Percentiles rank a stretch among this genome's conserved stretches.
Evolutionary conservation across 2,888 invertebrate genomes (phyloP).

Genomic region (Ethmia dodecea): DNA sequence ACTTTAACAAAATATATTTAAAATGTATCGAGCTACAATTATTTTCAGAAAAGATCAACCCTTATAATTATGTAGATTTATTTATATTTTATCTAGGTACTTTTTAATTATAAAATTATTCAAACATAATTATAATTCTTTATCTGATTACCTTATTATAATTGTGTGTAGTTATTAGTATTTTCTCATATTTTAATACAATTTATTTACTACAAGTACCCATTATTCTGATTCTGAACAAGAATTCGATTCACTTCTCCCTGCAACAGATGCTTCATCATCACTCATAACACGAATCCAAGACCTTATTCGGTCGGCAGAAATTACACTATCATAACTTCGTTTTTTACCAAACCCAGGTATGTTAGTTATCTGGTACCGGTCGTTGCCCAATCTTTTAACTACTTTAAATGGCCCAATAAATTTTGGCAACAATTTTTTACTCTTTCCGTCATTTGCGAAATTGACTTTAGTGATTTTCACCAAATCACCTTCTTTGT

Average conservation of each 20-base stretch:
- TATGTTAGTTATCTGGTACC: slow-evolving; percentile 15
- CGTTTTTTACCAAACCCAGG: slow-evolving; percentile 14
- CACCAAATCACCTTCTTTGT: slow-evolving; percentile 2
- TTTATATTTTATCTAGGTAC: too few relatives aligned
- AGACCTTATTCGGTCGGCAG: slow-evolving; percentile 17
- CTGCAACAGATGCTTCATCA: background rate
- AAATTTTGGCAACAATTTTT: slow-evolving; percentile 20
- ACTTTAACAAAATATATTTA: too few relatives aligned
- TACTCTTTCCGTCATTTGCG: slow-evolving; percentile 15
- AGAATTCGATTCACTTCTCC: background rate
- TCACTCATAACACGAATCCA: slow-evolving; percentile 14
- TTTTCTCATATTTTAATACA: too few relatives aligned
- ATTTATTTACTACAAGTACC: slow-evolving; percentile 1
- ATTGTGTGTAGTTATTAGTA: background rate
- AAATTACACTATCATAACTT: slow-evolving; percentile 12
- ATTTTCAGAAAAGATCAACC: too few relatives aligned
- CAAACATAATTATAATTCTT: background rate
- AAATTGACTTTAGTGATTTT: slow-evolving; percentile 1
- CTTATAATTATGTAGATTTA: too few relatives aligned
- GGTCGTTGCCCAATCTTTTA: slow-evolving; percentile 14
- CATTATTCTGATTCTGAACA: background rate
- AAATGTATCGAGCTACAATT: too few relatives aligned
- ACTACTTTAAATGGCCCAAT: slow-evolving; percentile 18
- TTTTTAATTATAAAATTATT: background rate
- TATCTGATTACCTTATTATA: too few relatives aligned